Conservation (phyloP, 2,797 vertebrate genomes). For the Peromyscus aztecus region DNA sequence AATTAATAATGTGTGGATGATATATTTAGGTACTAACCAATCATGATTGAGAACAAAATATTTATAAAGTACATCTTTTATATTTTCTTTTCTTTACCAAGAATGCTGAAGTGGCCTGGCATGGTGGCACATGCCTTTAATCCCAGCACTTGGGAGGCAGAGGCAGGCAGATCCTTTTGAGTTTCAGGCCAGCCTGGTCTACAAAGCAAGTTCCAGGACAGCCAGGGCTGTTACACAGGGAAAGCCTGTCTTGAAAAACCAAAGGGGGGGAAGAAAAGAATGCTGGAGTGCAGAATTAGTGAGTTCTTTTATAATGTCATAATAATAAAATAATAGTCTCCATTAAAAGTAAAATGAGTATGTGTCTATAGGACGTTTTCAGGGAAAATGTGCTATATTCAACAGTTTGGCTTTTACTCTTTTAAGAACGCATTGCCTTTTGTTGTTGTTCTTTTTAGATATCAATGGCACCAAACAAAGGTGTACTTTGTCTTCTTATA, state of each 20-base stretch:
- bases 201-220: no score
- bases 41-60: slow-evolving; percentile 8
- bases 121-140: no score
- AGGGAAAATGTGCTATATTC: neutral
- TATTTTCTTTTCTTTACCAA: neutral
- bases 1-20: neutral
- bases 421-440: neutral
- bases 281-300: neutral
- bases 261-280: neutral
- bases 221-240: no score
- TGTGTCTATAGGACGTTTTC: neutral
- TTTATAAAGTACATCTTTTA: slow-evolving; percentile 1
- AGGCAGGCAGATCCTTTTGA: no score
- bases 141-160: no score
- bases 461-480: neutral
- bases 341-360: neutral
- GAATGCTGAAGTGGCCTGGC: neutral
- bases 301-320: neutral
- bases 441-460: neutral
- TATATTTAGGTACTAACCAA: slow-evolving; percentile 57
- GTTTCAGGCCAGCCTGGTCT: no score
- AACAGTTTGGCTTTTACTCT: neutral
- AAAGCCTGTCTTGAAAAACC: no score
- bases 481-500: neutral
- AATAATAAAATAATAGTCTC: neutral